Evolutionary conservation across 1,140 invertebrate genomes (phyloP), one percentile per base, ranked within the genome.

Genomic region (Carposina sasakii): DNA sequence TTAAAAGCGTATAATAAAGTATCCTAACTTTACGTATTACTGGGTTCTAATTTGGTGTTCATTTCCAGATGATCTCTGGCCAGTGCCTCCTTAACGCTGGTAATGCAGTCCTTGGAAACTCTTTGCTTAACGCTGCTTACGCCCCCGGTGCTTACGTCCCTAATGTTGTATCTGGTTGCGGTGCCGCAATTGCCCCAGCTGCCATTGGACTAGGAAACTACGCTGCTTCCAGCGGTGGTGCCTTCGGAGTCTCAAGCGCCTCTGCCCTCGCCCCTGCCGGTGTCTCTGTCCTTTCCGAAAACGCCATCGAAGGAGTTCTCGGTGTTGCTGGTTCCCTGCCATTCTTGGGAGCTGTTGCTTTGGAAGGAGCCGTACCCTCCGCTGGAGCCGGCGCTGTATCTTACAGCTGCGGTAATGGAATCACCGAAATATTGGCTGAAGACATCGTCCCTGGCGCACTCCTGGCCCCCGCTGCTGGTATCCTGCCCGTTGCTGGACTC

Each of bases 401-500:
- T 6, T 28, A 28, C 24, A 28, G 24, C 24, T 28, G 24, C 12
- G 24, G 24, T 28, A 28, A 28, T 28, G 24, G 24, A 12, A 28
- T 6, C 12, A 23, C 57, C 12, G 57, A 57, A 22, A 63, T 72
- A 26, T 30, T 51, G 23, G 46, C 33, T 26, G 24, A 49, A 12
- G 22, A 20, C 19, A 9, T 39, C 36, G 15, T 33, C 15, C 9
- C 31, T 33, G 15, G 31, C n/a, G 31, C 4, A 15, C 9, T 8
- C 31, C 12, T 28, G 12, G 24, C 24, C 24, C 5, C 36, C 19
- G 36, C 36, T 15, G 36, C 36, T 39, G 36, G 36, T 39, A 21
- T 39, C 19, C n/a, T n/a, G n/a, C n/a, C n/a, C n/a, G n/a, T n/a
- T n/a, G n/a, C n/a, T n/a, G n/a, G n/a, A n/a, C n/a, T n/a, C n/a